Evolutionary conservation across 2,888 invertebrate genomes (phyloP).

Genomic region (Cephus spinipes): DNA sequence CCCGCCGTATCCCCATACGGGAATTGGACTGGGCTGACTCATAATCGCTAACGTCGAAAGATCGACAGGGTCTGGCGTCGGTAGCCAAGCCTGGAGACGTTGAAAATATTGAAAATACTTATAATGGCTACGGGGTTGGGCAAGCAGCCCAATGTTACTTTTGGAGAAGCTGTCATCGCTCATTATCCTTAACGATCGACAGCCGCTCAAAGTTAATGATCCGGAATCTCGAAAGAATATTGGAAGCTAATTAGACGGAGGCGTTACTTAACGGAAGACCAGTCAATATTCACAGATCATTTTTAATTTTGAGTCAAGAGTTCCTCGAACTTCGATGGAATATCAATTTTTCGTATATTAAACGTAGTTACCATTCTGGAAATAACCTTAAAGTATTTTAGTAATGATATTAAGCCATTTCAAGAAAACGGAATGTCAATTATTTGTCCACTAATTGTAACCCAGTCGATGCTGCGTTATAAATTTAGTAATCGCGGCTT

Average conservation of each 20-base stretch:
- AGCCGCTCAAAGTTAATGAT: constrained; percentile 41
- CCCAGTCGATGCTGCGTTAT: background rate
- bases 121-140: background rate
- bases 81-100: background rate
- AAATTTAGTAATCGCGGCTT: too few species aligned
- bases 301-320: background rate
- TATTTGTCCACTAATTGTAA: background rate
- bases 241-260: constrained; percentile 48
- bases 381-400: background rate
- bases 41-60: background rate
- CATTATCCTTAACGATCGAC: constrained; percentile 40
- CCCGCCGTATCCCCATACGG: background rate
- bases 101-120: background rate
- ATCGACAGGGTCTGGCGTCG: background rate
- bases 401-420: background rate
- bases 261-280: constrained; percentile 37
- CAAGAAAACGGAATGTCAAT: background rate
- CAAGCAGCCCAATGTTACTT: background rate
- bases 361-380: background rate
- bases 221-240: constrained; percentile 43
- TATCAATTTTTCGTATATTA: background rate
- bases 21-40: background rate
- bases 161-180: constrained; percentile 34
- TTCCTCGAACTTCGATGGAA: background rate
- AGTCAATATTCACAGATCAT: background rate